Evolutionary conservation across 2,113 vertebrate species (phyloP), one percentile per base, ranked within the genome.

Genomic region (Cephalopholis sonnerati): DNA sequence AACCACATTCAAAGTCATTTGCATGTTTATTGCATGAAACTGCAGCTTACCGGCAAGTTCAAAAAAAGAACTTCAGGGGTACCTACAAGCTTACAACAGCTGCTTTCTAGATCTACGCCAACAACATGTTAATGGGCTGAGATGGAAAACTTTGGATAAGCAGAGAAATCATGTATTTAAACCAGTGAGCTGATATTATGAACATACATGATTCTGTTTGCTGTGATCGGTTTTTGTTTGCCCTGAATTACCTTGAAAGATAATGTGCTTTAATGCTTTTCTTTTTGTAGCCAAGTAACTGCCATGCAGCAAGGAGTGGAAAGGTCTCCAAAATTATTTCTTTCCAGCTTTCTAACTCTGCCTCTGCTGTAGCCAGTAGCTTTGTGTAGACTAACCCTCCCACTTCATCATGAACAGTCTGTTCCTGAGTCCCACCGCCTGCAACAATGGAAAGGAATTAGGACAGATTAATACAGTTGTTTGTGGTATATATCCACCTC

Each of bases 201-300:
- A 54, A 50, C 55, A 20, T 71, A 85, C 81, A 85, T 78, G 82
- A 87, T 86, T 77, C 44, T 71, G 27, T 76, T 79, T 87, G 74
- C 74, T 75, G 12, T 64, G 29, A 73, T 74, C 13, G 27, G 2
- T 41, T 51, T 54, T 57, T 53, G 7, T 82, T 84, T 83, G 53
- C 57, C 39, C 57, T 73, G 41, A 51, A 2, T 29, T 32, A 29
- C 9, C 22, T 65, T 22, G 15, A 82, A 71, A 58, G 61, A 62
- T 90, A 81, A 92, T 66, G n/a, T 76, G 69, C 57, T 41, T 84
- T 44, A 82, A 80, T 92, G 89, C 81, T 92, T 93, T 92, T 91
- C 61, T 81, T 79, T 86, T 89, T 88, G 65, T 94, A 94, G 93
- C 86, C 88, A 90, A 90, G 88, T 92, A 76, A 92, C 91, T 1